phyloP scores from a whole-genome alignment of 2,888 invertebrate species.

The Lasioglossum pauxillum region DNA sequence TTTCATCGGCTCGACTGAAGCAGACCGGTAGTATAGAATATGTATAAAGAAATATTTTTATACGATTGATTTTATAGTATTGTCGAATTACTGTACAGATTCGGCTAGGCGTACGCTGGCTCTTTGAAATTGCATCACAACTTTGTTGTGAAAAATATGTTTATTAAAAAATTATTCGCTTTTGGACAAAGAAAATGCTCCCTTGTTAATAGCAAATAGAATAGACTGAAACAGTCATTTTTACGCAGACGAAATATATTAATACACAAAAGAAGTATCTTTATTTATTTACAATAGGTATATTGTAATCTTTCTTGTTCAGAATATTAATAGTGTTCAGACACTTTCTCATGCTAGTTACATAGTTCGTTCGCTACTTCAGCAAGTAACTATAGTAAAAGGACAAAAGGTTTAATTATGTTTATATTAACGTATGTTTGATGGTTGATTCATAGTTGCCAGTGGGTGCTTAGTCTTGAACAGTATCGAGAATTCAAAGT shows the following conservation, averaged over 20 bases:
- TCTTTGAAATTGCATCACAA: background rate
- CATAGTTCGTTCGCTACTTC: background rate
- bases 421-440: background rate
- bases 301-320: background rate
- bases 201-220: background rate
- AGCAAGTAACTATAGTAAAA: background rate
- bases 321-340: no score
- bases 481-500: background rate
- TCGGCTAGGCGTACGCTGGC: background rate
- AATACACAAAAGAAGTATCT: background rate
- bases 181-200: background rate
- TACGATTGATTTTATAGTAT: slow-evolving; percentile 35
- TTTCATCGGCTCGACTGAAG: slow-evolving; percentile 7
- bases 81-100: background rate
- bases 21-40: background rate
- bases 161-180: background rate
- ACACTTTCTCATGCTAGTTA: no score
- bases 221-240: background rate
- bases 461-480: background rate
- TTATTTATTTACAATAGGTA: background rate
- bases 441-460: background rate
- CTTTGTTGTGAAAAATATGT: background rate
- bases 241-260: background rate
- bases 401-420: background rate
- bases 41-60: slow-evolving; percentile 36